Base-by-base conservation (phyloP, 2,888 invertebrate species). In the Coelopa pilipes region DNA sequence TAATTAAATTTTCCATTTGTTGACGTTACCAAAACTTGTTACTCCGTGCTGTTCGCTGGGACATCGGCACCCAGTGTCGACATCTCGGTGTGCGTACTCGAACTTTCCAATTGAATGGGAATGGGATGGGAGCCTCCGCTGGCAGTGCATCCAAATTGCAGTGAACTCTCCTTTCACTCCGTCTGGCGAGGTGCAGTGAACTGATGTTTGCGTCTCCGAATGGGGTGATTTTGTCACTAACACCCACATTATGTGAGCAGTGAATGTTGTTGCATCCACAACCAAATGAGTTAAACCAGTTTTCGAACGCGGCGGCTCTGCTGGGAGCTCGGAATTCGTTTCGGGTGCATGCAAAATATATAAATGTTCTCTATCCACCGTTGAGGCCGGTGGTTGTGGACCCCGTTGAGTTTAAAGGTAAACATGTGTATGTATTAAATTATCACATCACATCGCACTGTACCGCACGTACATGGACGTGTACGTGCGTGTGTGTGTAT, bases 151-250 rank as follows among this genome's bases (percentile, higher is more conserved):
- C 70, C 17, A 70, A 50, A 70, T 24, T 17, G 50, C 49, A 70
- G 49, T 24, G 21, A 70, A 70, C 60, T 62, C 50, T 71, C 71
- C 71, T 71, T 71, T 71, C 71, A 71, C 71, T 34, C 53, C 45
- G 17, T 49, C n/a, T 53, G 9, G 53, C 55, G 34, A 13, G 65
- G 71, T 71, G 71, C 71, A 71, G 55, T 65, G 71, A 71, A 71
- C 71, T 63, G 71, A 45, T 63, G 65, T 65, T 71, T 71, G 70
- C 17, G 60, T 34, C 34, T 34, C 21, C 53, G 50, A 34, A 70
- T 21, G 60, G 60, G 70, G 70, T 70, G 70, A 45, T 70, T 60
- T 19, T 59, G 57, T 21, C 69, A 50, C 50, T 21, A 45, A 24
- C 46, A 59, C 69, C 34, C 47, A 70, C 70, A 70, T 34, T 34